A percentile compares a stretch with the other conserved stretches of the same genome.
These are phyloP conservation scores for Astyanax mexicanus DNA, from an alignment of 2,797 vertebrate species.

Conservation along the genomic window DNA sequence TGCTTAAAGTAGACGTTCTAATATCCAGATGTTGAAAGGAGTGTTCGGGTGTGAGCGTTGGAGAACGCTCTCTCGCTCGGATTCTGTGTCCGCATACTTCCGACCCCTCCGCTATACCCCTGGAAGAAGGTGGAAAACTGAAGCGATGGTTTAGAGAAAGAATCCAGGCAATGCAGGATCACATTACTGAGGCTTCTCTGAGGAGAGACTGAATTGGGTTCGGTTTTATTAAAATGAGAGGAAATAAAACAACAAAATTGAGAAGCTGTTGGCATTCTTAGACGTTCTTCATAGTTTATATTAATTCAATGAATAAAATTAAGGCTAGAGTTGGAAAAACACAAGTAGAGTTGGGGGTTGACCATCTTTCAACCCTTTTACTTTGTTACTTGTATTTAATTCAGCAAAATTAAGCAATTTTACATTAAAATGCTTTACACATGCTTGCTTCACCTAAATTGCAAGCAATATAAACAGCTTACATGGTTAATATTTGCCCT, in stretches of 20 bases:
- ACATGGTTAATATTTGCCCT: no score
- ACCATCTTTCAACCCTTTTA: no score
- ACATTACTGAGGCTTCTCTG: slow-evolving; percentile 2
- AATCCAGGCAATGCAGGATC: slow-evolving; percentile 21
- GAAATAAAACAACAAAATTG: slow-evolving; percentile 2
- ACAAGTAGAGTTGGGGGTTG: not conserved
- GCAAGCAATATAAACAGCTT: no score
- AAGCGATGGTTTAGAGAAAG: slow-evolving; percentile 16
- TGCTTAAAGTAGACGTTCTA: slow-evolving; percentile 48
- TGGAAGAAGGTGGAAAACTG: slow-evolving; percentile 8
- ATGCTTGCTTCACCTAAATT: no score
- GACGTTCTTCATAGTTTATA: not conserved
- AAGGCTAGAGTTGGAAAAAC: not conserved
- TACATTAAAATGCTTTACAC: no score
- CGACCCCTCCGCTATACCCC: not conserved
- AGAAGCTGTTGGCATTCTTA: not conserved
- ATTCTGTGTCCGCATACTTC: not conserved
- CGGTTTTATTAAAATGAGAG: not conserved
- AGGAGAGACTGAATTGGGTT: not conserved
- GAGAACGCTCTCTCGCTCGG: not conserved
- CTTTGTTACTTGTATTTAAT: no score
- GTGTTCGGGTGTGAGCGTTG: slow-evolving; percentile 32
- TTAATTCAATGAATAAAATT: not conserved
- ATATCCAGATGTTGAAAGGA: slow-evolving; percentile 58
- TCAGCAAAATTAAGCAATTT: no score